Evolutionary conservation across 2,113 vertebrate species (phyloP).

Genomic region (Pollimyrus isidori): DNA sequence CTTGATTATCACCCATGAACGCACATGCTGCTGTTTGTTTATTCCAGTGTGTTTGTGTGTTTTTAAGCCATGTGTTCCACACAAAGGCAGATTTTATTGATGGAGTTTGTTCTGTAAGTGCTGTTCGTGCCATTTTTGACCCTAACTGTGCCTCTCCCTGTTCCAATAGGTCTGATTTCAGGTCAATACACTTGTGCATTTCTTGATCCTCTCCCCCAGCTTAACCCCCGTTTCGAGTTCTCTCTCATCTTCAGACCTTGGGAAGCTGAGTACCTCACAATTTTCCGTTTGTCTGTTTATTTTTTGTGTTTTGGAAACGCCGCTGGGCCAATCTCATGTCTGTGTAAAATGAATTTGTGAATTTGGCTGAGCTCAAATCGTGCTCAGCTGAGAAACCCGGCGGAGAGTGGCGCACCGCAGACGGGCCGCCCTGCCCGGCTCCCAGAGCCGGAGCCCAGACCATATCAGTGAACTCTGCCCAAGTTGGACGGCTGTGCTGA

Average conservation of each 20-base stretch:
- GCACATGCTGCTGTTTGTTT: constrained; percentile 4
- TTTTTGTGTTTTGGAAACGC: background rate
- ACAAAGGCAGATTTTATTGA: constrained; percentile 21
- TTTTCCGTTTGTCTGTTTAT: constrained; percentile 24
- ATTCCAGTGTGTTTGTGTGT: background rate
- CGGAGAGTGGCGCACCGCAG: background rate
- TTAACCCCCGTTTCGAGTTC: constrained; percentile 38
- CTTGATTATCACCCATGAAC: background rate
- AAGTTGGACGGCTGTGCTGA: constrained; percentile 10
- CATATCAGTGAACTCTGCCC: constrained; percentile 8
- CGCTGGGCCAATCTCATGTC: constrained; percentile 23
- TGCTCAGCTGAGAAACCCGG: background rate
- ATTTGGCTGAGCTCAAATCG: background rate
- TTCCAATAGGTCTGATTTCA: constrained; percentile 53
- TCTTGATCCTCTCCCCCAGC: constrained; percentile 40
- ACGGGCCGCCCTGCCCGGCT: background rate
- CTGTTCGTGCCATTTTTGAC: constrained; percentile 36
- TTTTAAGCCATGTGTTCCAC: constrained; percentile 9
- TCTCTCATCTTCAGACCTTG: constrained; percentile 30
- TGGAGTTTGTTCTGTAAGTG: constrained; percentile 24
- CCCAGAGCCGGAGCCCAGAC: constrained; percentile 2
- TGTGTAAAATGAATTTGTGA: background rate
- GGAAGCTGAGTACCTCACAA: constrained; percentile 48
- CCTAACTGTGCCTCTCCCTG: constrained; percentile 34
- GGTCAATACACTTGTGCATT: constrained; percentile 51